Evolutionary conservation across 1,140 invertebrate genomes (phyloP), one percentile per base, ranked within the genome.

Genomic region (Zophobas morio): DNA sequence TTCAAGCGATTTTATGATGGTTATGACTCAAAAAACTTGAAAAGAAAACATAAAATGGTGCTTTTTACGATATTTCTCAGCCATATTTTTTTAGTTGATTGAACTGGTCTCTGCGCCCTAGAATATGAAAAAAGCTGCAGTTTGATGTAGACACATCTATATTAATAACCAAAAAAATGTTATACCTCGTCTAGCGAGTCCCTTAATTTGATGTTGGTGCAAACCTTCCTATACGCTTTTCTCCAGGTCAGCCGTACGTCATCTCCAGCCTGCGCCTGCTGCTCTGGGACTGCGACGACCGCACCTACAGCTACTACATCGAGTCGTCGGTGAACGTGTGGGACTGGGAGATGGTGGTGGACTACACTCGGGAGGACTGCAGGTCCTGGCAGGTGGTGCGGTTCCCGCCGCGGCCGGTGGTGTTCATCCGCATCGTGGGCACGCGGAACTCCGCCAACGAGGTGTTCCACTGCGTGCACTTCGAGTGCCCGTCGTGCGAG

Each of bases 371-470:
- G 75, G 93, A 93, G 89, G 87, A 89, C 78, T 96, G 95, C 89
- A 89, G 92, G 81, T 98, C 96, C 0, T 99, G 98, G 98, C 98
- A 99, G 88, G 92, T 92, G 34, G 91, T 99, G 39, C 88, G 89
- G 32, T 99, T 99, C 87, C 82, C 90, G 0, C 92, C 92, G 32
- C 88, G 94, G 60, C 95, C 97, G 0, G 93, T 99, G 36, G 96
- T 98, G 33, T 99, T 98, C 86, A 95, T 99, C 79, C 91, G 94
- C 79, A 98, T 99, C 82, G 93, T 97, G 70, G 98, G 98, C 70
- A 98, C 96, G 1, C 93, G 95, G 78, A 99, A 99, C 87, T 97
- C 97, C n/a, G 97, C 96, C 1, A 99, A 99, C 89, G 97, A 99
- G 89, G 96, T 96, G 37, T 99, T 99, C 87, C 98, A 99, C 86